A percentile compares a stretch with the other conserved stretches of the same genome.
phyloP scores from a whole-genome alignment of 2,113 vertebrate genomes.

The Scophthalmus maximus region DNA sequence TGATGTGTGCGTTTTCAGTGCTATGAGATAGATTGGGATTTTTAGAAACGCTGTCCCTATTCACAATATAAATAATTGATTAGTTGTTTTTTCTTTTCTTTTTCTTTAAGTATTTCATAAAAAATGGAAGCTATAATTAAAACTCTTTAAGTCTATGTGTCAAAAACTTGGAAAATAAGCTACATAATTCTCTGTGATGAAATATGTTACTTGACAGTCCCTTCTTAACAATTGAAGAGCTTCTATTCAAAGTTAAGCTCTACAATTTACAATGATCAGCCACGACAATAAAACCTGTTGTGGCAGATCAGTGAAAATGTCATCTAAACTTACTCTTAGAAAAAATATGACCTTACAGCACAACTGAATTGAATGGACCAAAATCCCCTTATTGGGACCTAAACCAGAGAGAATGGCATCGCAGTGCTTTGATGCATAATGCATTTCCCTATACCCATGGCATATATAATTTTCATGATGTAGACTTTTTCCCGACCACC shows the following conservation, averaged over 20 bases:
- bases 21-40: too few relatives aligned
- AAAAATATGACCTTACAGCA: conserved; percentile 35
- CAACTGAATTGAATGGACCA: conserved; percentile 17
- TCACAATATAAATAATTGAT: too few relatives aligned
- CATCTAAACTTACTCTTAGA: conserved; percentile 27
- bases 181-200: background rate
- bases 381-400: background rate
- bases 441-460: background rate
- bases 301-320: conserved; percentile 42
- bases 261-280: background rate
- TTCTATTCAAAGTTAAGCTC: conserved; percentile 18
- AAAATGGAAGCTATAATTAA: too few relatives aligned
- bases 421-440: conserved; percentile 10
- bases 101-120: too few relatives aligned
- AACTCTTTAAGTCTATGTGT: too few relatives aligned
- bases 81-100: too few relatives aligned
- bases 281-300: background rate
- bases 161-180: background rate
- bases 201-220: background rate
- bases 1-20: too few relatives aligned
- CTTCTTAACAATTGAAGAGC: conserved; percentile 1
- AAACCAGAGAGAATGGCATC: background rate
- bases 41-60: too few relatives aligned
- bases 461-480: conserved; percentile 10
- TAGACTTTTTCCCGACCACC: background rate